Base-by-base conservation (phyloP, 2,113 vertebrate species). In the Hiodon alosoides region DNA sequence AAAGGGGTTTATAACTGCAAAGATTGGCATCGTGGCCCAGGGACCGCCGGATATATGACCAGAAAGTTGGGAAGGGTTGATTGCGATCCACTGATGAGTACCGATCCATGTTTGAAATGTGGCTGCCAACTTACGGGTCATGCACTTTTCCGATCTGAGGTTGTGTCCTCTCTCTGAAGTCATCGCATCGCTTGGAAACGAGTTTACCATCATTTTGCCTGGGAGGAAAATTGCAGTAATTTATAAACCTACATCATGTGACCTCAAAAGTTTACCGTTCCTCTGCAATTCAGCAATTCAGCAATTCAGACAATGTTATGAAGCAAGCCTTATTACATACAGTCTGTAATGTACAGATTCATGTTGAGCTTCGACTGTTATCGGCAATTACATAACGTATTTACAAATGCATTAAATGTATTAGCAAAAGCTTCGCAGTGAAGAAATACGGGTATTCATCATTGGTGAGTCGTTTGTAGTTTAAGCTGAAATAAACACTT, bases 131-230 rank as follows among this genome's bases (percentile, higher is more conserved):
- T 86, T 88, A 95, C 90, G 79, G 86, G 83, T 89, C 85, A 59
- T 81, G 78, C 54, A 74, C 82, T 88, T 83, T 89, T 81, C 91
- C 91, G 79, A 90, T 16, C 72, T 91, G 85, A 79, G 83, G 80
- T 0, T 91, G 90, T 76, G 89, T 85, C 70, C 89, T 92, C 77
- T 93, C 89, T 72, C 88, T 90, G 71, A 93, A 94, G 86, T 92
- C 86, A 72, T 92, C 87, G n/a, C 67, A 85, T 84, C n/a, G 82
- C 80, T 90, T 90, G 8, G 90, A 89, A 75, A 90, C 69, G 0
- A 93, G 17, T 76, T 85, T 87, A 80, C 88, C 81, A 77, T 74
- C 90, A 75, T 79, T 90, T 83, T 90, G 89, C 89, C 93, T 96
- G 67, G 46, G 73, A 80, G 79, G 71, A 48, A 3, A 87, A 13